A percentile compares a stretch with the other conserved stretches of the same genome.
phyloP scores from a whole-genome alignment of 2,888 invertebrate species.

The Rhorus exstirpatorius region DNA sequence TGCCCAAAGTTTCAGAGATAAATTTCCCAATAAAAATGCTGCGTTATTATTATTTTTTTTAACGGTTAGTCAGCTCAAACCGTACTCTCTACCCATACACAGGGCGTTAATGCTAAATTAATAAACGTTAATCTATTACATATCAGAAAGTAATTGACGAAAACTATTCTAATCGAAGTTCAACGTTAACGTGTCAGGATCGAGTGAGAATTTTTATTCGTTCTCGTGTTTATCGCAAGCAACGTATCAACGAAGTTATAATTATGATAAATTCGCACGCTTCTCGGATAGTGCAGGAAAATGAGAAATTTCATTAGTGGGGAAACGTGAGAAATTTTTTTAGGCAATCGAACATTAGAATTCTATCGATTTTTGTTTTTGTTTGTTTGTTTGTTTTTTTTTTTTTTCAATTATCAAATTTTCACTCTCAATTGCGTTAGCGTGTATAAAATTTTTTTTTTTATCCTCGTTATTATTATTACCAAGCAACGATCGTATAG shows the following conservation, averaged over 20 bases:
- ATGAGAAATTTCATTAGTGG: conserved; percentile 52
- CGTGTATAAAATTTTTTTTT: conserved; percentile 6
- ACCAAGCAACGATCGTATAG: conserved; percentile 70
- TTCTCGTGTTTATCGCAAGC: conserved; percentile 66
- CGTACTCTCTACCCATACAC: conserved; percentile 60
- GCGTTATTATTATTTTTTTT: conserved; percentile 35
- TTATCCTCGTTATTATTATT: conserved; percentile 23
- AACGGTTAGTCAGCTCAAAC: conserved; percentile 57
- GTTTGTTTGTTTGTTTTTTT: conserved; percentile 5
- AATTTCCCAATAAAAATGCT: conserved; percentile 10
- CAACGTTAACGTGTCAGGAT: conserved; percentile 57
- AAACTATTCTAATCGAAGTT: conserved; percentile 54
- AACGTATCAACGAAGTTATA: conserved; percentile 50
- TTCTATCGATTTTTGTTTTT: conserved; percentile 6
- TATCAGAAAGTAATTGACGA: conserved; percentile 13
- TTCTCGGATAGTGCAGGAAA: conserved; percentile 58
- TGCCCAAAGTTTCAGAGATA: neutral
- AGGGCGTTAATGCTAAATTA: conserved; percentile 56
- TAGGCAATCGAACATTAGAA: conserved; percentile 5
- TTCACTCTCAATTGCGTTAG: neutral
- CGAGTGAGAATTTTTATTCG: conserved; percentile 42
- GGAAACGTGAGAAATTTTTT: conserved; percentile 45
- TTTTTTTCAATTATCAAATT: too few species aligned
- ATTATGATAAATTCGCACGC: conserved; percentile 63
- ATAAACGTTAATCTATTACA: conserved; percentile 26